phyloP scores from a whole-genome alignment of 2,888 invertebrate genomes.

The Argyresthia goedartella region DNA sequence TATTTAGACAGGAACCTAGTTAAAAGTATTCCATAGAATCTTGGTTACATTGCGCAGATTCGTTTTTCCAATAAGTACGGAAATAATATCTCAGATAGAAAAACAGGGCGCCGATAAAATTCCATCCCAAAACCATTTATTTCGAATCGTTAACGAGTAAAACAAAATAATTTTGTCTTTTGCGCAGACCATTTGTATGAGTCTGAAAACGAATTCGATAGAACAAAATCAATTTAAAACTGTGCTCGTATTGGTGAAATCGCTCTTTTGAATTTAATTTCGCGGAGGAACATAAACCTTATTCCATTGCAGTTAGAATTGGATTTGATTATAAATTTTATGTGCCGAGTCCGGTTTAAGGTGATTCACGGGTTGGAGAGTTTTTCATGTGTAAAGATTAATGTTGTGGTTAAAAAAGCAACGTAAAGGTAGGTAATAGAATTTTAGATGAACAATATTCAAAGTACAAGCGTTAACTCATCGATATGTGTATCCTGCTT shows the following conservation, averaged over 20 bases:
- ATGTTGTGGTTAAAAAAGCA: conserved; percentile 2
- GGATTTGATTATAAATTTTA: background rate
- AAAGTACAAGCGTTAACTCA: no score
- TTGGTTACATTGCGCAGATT: no score
- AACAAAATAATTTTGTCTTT: conserved; percentile 3
- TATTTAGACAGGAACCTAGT: no score
- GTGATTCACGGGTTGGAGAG: no score
- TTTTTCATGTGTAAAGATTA: conserved; percentile 18
- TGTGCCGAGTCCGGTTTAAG: background rate
- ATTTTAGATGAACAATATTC: background rate
- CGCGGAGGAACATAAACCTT: background rate
- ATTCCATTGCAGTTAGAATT: background rate
- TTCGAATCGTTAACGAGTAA: background rate
- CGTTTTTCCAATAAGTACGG: no score
- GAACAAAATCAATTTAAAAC: conserved; percentile 9
- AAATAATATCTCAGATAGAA: no score
- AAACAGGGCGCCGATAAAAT: no score
- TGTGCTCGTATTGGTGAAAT: background rate
- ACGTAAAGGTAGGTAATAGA: background rate
- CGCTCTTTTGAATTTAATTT: background rate
- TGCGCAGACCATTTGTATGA: background rate
- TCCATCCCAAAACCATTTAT: conserved; percentile 5
- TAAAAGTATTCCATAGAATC: no score
- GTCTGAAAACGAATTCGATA: conserved; percentile 4
- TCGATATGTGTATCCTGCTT: no score